phyloP scores from a whole-genome alignment of 2,888 invertebrate genomes.

The Diplolepis rosae region DNA sequence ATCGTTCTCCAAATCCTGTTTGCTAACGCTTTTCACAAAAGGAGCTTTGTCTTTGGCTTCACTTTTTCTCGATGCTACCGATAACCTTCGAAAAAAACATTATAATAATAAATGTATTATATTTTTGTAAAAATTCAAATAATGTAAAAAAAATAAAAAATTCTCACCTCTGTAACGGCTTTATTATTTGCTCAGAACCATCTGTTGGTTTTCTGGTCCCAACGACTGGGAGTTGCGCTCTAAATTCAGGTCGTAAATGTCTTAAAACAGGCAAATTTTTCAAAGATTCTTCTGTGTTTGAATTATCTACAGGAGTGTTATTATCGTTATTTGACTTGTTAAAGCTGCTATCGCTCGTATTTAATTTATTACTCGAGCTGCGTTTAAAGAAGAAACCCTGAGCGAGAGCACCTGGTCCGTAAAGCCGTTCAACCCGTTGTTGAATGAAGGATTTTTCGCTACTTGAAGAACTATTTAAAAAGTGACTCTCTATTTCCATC shows the following conservation, averaged over 20 bases:
- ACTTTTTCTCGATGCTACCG: conserved; percentile 52
- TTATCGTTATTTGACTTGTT: conserved; percentile 67
- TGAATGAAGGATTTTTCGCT: conserved; percentile 84
- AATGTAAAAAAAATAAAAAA: background rate
- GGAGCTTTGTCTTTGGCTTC: conserved; percentile 54
- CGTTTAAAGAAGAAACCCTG: conserved; percentile 83
- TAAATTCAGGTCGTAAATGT: conserved; percentile 89
- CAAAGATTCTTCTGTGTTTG: conserved; percentile 66
- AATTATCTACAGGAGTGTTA: conserved; percentile 63
- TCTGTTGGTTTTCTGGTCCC: conserved; percentile 68
- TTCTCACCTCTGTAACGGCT: conserved; percentile 65
- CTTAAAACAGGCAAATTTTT: conserved; percentile 84
- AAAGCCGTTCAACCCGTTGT: conserved; percentile 90
- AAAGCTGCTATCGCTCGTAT: conserved; percentile 59
- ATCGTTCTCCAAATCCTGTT: conserved; percentile 44
- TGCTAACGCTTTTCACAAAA: conserved; percentile 9
- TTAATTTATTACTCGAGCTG: conserved; percentile 69
- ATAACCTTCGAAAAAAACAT: conserved; percentile 50
- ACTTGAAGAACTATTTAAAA: conserved; percentile 58
- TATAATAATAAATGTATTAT: conserved; percentile 28
- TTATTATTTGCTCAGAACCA: conserved; percentile 70
- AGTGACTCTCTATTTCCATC: conserved; percentile 53
- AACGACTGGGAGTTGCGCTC: conserved; percentile 85
- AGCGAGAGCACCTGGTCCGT: conserved; percentile 90
- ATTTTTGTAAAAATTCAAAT: conserved; percentile 1